phyloP scores from a whole-genome alignment of 2,113 vertebrate species.

The Rallus limicola region DNA sequence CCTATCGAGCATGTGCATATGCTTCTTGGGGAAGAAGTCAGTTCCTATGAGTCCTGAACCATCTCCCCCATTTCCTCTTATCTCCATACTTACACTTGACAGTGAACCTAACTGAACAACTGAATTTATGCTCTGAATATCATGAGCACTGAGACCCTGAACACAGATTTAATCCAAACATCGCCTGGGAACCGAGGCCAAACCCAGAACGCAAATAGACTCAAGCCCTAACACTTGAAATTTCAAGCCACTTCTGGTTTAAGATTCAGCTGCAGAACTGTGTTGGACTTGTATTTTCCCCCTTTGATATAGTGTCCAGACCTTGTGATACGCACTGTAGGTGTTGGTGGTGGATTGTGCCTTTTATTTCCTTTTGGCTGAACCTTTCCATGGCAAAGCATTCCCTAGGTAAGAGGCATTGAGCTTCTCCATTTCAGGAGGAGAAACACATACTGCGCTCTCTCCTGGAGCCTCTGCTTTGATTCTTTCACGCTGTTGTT shows the following conservation, averaged over 20 bases:
- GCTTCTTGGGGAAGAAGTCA: background rate
- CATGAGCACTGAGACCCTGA: background rate
- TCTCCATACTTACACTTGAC: background rate
- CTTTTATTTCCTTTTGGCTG: background rate
- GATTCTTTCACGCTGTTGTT: constrained; percentile 51
- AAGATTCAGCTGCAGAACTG: background rate
- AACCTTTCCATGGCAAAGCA: background rate
- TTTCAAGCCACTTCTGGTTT: background rate
- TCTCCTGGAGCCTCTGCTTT: constrained; percentile 1
- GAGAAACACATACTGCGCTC: background rate
- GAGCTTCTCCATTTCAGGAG: background rate
- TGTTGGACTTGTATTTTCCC: background rate
- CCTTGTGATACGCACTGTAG: background rate
- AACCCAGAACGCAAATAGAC: background rate
- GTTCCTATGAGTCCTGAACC: background rate
- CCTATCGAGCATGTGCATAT: background rate
- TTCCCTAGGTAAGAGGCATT: background rate
- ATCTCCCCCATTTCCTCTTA: background rate
- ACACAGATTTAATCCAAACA: background rate
- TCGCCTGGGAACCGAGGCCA: background rate
- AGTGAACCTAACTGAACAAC: background rate
- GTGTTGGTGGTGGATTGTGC: background rate
- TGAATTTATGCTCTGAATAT: background rate
- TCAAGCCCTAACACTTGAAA: background rate
- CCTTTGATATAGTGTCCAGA: background rate